Conservation (phyloP, 2,888 invertebrate species). For the Hanleya hanleyi region DNA sequence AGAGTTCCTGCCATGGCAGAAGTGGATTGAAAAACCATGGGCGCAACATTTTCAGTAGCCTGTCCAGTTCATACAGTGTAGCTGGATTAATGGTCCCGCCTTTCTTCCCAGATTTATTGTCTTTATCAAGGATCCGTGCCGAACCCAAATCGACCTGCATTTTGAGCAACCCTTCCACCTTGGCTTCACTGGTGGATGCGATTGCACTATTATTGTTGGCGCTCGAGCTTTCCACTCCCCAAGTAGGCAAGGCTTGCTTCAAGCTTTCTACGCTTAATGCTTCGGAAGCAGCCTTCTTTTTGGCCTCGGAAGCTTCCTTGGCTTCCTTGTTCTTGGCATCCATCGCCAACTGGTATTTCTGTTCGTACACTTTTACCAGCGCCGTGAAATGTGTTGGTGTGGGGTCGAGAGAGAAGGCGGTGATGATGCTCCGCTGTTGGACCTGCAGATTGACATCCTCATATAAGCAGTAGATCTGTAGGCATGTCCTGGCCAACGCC, state of each 20-base stretch:
- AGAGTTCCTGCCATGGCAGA: not conserved
- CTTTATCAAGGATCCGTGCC: not conserved
- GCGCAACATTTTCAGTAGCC: not conserved
- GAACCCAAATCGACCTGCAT: not conserved
- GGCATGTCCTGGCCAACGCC: not conserved
- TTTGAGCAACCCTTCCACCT: no score
- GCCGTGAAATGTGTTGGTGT: not conserved
- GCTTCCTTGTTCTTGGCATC: not conserved
- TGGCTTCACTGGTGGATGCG: not conserved
- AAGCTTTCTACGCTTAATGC: not conserved
- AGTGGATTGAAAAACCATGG: conserved; percentile 3
- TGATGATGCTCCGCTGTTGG: not conserved
- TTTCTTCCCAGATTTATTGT: no score
- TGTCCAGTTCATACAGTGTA: conserved; percentile 5
- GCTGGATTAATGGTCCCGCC: not conserved
- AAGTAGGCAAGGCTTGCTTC: not conserved
- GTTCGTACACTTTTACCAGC: not conserved
- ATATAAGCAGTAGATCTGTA: not conserved
- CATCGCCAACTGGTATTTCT: not conserved
- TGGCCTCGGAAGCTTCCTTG: not conserved
- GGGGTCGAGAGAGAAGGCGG: not conserved
- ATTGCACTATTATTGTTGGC: not conserved
- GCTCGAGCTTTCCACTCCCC: not conserved
- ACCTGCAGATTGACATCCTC: not conserved
- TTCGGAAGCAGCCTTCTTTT: no score